Percentiles rank a stretch among this genome's conserved stretches.
These are phyloP conservation scores for Drosophila prolongata DNA, from an alignment of 2,888 invertebrate genomes.

Conservation along the genomic window DNA sequence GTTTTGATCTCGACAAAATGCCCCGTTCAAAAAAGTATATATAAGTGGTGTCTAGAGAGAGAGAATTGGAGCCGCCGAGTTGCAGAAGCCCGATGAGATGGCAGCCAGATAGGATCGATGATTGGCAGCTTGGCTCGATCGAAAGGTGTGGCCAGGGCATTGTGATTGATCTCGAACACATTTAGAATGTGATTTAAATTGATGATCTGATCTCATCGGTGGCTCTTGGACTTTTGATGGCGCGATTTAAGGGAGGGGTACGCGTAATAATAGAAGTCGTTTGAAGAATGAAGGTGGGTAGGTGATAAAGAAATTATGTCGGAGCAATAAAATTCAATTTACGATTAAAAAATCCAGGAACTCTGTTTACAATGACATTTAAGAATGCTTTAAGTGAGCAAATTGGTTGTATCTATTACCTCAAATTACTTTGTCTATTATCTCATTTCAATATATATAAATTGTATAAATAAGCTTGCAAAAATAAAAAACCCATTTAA, in stretches of 20 bases:
- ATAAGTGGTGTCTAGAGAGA: constrained; percentile 5
- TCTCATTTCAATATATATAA: too few species aligned
- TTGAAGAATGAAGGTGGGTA: constrained; percentile 3
- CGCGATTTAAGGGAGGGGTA: constrained; percentile 3
- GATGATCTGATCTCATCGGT: constrained; percentile 40
- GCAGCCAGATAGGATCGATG: constrained; percentile 25
- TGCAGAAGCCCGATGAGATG: constrained; percentile 36
- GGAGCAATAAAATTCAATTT: not conserved
- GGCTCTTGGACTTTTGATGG: not conserved
- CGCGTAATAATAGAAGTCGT: constrained; percentile 15
- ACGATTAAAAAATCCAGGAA: too few species aligned
- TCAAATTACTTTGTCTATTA: too few species aligned
- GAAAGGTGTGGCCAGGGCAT: constrained; percentile 26
- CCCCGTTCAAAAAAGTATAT: not conserved
- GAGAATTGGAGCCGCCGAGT: constrained; percentile 28
- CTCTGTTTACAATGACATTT: not conserved
- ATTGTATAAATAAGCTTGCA: too few species aligned
- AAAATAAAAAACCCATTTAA: too few species aligned
- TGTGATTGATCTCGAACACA: constrained; percentile 22
- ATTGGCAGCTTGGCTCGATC: constrained; percentile 26
- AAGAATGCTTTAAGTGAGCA: not conserved
- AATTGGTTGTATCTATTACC: too few species aligned
- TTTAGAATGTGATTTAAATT: constrained; percentile 46
- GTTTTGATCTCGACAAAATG: constrained; percentile 19
- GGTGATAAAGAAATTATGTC: constrained; percentile 7